A percentile compares a stretch with the other conserved stretches of the same genome.
phyloP scores from a whole-genome alignment of 2,113 vertebrate species.

The Poecile atricapillus region DNA sequence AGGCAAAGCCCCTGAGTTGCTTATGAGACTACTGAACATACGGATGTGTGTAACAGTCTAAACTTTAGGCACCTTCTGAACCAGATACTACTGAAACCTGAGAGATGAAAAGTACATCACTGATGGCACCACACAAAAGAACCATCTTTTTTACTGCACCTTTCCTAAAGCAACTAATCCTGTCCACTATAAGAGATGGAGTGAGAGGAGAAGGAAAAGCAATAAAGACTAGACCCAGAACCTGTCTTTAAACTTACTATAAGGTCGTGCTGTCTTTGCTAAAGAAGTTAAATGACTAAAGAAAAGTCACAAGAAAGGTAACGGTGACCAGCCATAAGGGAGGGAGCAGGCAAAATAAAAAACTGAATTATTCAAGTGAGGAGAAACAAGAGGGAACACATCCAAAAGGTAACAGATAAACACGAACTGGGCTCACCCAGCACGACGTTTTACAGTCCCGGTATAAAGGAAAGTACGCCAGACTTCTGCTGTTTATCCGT shows the following conservation, averaged over 20 bases:
- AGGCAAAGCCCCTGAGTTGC: background rate
- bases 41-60: background rate
- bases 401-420: background rate
- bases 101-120: background rate
- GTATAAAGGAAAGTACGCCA: background rate
- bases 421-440: background rate
- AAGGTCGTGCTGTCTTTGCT: background rate
- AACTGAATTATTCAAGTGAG: background rate
- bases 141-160: background rate
- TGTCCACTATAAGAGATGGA: rapidly evolving
- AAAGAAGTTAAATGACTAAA: background rate
- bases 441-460: rapidly evolving
- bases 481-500: rapidly evolving
- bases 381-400: background rate
- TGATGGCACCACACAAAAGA: background rate
- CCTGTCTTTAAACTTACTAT: background rate
- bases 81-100: background rate
- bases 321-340: background rate
- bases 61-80: background rate
- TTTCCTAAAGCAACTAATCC: background rate
- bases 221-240: background rate
- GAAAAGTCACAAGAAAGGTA: background rate
- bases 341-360: background rate
- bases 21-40: background rate
- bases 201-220: background rate